phyloP scores from a whole-genome alignment of 2,797 vertebrate species.

The Thunnus albacares region DNA sequence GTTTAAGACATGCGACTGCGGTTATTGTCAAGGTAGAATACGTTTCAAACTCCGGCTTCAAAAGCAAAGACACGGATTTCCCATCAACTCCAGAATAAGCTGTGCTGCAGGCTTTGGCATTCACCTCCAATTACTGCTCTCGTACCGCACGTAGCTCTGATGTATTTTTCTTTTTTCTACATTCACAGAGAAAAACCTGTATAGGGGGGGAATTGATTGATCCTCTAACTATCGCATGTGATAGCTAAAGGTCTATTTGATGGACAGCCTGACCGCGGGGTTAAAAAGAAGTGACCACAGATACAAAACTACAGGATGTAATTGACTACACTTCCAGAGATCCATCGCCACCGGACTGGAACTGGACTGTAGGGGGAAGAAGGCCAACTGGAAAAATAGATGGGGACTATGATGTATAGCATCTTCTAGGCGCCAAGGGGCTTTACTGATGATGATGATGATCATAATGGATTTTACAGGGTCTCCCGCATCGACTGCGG shows the following conservation, averaged over 20 bases:
- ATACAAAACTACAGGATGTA: conserved; percentile 65
- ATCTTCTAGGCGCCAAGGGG: conserved; percentile 49
- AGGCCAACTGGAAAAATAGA: conserved; percentile 73
- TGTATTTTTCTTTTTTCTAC: conserved; percentile 2
- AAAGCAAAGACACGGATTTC: conserved; percentile 45
- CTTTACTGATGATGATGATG: conserved; percentile 59
- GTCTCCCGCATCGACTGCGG: conserved; percentile 29
- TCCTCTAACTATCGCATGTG: conserved; percentile 12
- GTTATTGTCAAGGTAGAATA: neutral
- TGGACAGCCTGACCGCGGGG: conserved; percentile 49
- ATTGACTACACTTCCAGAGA: conserved; percentile 61
- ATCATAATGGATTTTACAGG: conserved; percentile 66
- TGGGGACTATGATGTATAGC: conserved; percentile 52
- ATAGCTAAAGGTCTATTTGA: conserved; percentile 28
- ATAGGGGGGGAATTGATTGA: conserved; percentile 29
- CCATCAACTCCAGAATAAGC: conserved; percentile 36
- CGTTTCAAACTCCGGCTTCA: conserved; percentile 15
- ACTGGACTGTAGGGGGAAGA: conserved; percentile 52
- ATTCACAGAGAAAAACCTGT: conserved; percentile 32
- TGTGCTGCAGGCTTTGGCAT: conserved; percentile 3
- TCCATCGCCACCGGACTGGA: conserved; percentile 64
- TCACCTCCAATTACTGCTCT: conserved; percentile 34
- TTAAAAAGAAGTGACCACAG: conserved; percentile 66
- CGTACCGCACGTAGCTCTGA: conserved; percentile 3
- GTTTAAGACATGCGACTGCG: conserved; percentile 2